Evolutionary conservation across 2,113 vertebrate genomes (phyloP), one percentile per base, ranked within the genome.

Genomic region (Sorex fumeus): DNA sequence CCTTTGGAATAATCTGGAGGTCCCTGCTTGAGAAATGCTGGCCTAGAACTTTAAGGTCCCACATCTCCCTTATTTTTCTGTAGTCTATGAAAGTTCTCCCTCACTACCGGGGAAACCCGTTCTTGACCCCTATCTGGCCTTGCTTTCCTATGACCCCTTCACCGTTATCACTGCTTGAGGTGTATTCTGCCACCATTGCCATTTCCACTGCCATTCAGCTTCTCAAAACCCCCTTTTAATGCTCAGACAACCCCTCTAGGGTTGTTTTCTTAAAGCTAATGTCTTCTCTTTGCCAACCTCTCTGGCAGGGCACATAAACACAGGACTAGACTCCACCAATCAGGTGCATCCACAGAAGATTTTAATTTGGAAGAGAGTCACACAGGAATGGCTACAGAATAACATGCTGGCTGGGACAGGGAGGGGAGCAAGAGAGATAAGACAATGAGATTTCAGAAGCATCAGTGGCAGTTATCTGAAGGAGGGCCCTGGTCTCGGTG

Each of bases 401-500:
- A 19, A 13, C 18, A 18, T 27, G 1, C 62, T 40, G 36, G 11
- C 9, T 0, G 82, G 27, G 32, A 25, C n/a, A 3, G 1, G 18
- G 30, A 25, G 57, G 18, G 40, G 8, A 15, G 32, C 25, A 23
- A 64, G 40, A 74, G 36, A 62, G 36, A 45, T 8, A 0, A 1
- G 57, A 23, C 57, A 60, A 19, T 60, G 10, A 12, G 19, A 25
- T 80, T 47, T 40, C 8, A 71, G 79, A 34, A 19, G 45, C 27
- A 47, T 28, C 36, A 36, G 50, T 13, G 10, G 28, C 28, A 30
- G 8, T 2, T 2, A 47, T 47, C 23, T 45, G 6, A 3, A 47
- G 3, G 19, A 60, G 5, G 32, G 23, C 2, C 8, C 18, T 12
- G 2, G 0, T 23, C 27, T 57, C 32, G 11, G 15, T 0, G 13